Conservation (phyloP, 1,140 invertebrate species). For the Harlomillsia oculata region DNA sequence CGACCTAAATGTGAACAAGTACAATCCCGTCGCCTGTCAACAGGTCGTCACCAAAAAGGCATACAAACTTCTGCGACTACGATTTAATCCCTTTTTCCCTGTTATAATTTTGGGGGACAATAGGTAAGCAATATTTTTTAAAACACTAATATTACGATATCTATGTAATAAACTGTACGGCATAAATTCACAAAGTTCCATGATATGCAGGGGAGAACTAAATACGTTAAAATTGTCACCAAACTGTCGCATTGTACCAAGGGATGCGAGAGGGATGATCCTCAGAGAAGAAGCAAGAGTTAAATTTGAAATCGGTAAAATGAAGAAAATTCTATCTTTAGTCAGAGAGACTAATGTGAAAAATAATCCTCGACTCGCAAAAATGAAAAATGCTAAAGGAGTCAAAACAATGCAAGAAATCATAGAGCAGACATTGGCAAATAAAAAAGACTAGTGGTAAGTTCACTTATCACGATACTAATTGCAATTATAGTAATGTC, state of each 20-base stretch:
- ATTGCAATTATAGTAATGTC: too few relatives aligned
- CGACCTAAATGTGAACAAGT: constrained; percentile 86
- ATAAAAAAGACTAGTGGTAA: too few relatives aligned
- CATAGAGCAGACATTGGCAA: too few relatives aligned
- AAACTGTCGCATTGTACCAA: constrained; percentile 70
- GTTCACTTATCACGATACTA: too few relatives aligned
- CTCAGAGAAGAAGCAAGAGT: constrained; percentile 45
- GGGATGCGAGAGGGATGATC: constrained; percentile 56
- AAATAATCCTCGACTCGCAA: too few relatives aligned
- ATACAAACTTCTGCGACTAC: constrained; percentile 71
- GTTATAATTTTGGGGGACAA: constrained; percentile 85
- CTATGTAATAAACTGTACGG: too few relatives aligned
- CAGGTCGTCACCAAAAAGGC: constrained; percentile 71
- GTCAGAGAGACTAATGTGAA: too few relatives aligned
- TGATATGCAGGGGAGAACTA: constrained; percentile 74
- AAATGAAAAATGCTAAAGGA: too few relatives aligned
- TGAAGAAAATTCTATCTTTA: constrained; percentile 71
- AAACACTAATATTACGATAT: too few relatives aligned
- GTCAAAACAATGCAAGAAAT: too few relatives aligned
- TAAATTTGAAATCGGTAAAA: constrained; percentile 64
- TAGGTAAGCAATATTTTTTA: constrained; percentile 52
- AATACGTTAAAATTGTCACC: constrained; percentile 81
- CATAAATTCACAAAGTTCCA: too few relatives aligned
- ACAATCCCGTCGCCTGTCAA: constrained; percentile 79
- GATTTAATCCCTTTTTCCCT: constrained; percentile 73